These are phyloP conservation scores for Morone chrysops DNA, from an alignment of 2,113 vertebrate species.

Conservation along the genomic window DNA sequence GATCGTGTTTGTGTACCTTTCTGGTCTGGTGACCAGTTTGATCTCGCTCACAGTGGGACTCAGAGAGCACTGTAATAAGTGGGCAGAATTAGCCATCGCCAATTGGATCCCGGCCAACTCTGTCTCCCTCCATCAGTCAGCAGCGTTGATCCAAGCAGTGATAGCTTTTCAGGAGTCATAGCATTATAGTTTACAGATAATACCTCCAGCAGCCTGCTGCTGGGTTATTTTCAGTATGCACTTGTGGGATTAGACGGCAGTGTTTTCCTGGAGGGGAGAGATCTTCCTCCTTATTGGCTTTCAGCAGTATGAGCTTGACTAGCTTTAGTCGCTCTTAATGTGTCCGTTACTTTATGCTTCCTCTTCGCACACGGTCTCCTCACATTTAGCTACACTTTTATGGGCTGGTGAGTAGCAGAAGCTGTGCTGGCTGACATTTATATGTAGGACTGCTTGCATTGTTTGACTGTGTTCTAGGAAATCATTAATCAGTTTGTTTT, in stretches of 20 bases:
- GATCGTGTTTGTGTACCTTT: background rate
- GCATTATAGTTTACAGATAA: constrained; percentile 46
- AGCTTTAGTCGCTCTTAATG: constrained; percentile 32
- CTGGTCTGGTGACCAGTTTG: constrained; percentile 21
- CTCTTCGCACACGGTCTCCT: background rate
- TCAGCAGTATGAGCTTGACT: constrained; percentile 23
- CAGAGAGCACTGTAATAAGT: background rate
- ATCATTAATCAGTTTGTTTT: constrained; percentile 16
- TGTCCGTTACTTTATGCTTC: background rate
- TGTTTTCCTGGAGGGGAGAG: constrained; percentile 40
- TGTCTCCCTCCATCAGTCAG: background rate
- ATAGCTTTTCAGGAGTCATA: constrained; percentile 20
- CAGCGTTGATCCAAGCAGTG: constrained; percentile 4
- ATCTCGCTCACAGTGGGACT: constrained; percentile 12
- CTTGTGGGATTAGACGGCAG: constrained; percentile 73
- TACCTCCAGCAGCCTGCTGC: constrained; percentile 9
- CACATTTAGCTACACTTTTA: constrained; percentile 14
- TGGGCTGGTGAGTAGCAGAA: constrained; percentile 40
- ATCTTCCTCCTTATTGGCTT: constrained; percentile 55
- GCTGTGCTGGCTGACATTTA: background rate
- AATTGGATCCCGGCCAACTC: background rate
- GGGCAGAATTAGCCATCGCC: background rate
- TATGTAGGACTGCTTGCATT: background rate
- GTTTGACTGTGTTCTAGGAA: background rate
- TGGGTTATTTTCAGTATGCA: constrained; percentile 78